These are phyloP conservation scores for Avahi laniger DNA, from an alignment of 2,797 vertebrate genomes.

Conservation along the genomic window DNA sequence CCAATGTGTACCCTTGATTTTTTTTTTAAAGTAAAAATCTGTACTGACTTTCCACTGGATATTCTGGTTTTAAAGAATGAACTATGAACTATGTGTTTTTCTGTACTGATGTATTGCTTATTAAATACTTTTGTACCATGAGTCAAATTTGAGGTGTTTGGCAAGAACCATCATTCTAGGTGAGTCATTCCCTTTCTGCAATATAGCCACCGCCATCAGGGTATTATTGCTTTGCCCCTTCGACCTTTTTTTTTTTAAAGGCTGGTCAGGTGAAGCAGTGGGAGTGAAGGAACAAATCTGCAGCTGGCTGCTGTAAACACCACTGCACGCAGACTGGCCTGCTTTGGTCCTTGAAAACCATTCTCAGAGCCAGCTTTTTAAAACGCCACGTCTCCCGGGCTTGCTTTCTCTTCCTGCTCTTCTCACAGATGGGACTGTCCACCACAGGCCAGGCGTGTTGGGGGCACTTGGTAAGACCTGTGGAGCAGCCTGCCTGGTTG, in stretches of 20 bases:
- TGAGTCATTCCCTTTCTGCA: background rate
- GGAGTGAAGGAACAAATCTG: background rate
- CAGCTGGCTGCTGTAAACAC: background rate
- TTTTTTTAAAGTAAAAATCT: constrained; percentile 33
- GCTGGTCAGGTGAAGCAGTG: background rate
- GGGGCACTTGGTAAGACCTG: background rate
- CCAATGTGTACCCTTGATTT: background rate
- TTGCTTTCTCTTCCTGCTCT: background rate
- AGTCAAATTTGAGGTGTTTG: constrained; percentile 52
- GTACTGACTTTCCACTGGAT: background rate
- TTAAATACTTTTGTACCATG: constrained; percentile 16
- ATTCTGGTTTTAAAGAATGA: background rate
- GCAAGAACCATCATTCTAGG: background rate
- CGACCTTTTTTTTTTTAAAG: background rate
- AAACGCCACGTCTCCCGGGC: background rate
- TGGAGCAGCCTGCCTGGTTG: background rate
- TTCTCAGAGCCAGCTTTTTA: background rate
- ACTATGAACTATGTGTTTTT: background rate
- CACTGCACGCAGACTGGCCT: background rate
- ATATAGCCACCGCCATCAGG: background rate
- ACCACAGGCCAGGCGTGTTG: rapidly evolving
- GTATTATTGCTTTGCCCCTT: background rate
- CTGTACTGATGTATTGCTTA: background rate
- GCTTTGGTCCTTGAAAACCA: background rate
- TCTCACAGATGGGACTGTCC: background rate